A percentile compares a stretch with the other conserved stretches of the same genome.
Conservation (phyloP, 2,797 vertebrate species). For the Champsocephalus esox region DNA sequence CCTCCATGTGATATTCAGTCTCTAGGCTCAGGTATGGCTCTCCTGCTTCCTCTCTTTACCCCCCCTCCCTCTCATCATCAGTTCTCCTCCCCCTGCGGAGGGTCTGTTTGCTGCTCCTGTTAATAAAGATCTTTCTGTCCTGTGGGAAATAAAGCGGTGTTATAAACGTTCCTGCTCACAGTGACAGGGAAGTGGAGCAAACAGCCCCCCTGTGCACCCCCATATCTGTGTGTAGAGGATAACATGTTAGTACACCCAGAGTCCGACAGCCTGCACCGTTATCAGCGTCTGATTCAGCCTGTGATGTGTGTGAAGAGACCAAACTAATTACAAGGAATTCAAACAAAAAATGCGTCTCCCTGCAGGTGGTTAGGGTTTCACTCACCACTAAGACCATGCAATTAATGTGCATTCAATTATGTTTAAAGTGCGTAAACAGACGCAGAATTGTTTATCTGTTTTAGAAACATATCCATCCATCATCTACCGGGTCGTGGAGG, state of each 20-base stretch:
- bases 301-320: no score
- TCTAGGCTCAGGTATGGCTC: conserved; percentile 93
- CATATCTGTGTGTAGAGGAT: conserved; percentile 29
- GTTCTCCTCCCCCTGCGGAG: conserved; percentile 36
- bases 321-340: no score
- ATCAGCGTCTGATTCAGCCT: conserved; percentile 20
- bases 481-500: no score
- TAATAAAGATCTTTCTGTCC: conserved; percentile 55
- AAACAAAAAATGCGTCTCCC: no score
- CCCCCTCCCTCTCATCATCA: conserved; percentile 1
- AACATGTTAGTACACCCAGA: conserved; percentile 2
- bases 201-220: conserved; percentile 42
- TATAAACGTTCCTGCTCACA: conserved; percentile 47
- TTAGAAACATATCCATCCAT: no score
- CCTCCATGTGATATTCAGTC: conserved; percentile 96
- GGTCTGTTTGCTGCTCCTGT: conserved; percentile 67
- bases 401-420: neutral
- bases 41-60: conserved; percentile 61
- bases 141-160: conserved; percentile 68
- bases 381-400: neutral
- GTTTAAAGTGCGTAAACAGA: no score
- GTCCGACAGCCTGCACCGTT: conserved; percentile 48
- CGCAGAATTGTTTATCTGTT: no score
- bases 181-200: conserved; percentile 51
- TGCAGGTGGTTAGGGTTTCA: neutral